These are phyloP conservation scores for Pyrrhosoma nymphula DNA, from an alignment of 2,888 invertebrate species.

Conservation along the genomic window DNA sequence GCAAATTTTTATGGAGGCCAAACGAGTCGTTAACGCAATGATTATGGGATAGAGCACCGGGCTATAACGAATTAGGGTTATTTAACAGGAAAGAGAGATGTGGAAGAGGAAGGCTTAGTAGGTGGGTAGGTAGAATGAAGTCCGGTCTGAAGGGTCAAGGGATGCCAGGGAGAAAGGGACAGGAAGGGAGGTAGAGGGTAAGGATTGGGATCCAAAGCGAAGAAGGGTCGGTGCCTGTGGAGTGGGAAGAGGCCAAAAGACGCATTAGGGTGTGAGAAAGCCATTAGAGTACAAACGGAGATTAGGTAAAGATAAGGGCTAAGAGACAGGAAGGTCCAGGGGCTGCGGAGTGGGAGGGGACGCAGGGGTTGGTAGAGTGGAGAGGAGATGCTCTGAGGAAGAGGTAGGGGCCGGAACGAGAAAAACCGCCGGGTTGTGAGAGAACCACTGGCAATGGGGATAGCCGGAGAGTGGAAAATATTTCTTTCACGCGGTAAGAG, in stretches of 20 bases:
- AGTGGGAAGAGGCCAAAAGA: background rate
- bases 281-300: conserved; percentile 62
- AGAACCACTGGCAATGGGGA: background rate
- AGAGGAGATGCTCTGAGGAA: background rate
- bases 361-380: background rate
- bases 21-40: too few species aligned
- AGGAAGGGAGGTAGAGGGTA: background rate
- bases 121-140: background rate
- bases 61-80: background rate
- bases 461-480: background rate
- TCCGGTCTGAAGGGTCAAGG: conserved; percentile 18
- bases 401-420: background rate
- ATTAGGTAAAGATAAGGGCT: conserved; percentile 56
- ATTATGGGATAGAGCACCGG: background rate
- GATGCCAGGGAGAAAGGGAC: background rate
- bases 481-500: background rate
- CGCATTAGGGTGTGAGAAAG: conserved; percentile 58
- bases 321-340: conserved; percentile 45
- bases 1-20: too few species aligned
- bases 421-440: background rate
- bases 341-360: background rate
- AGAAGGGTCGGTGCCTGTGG: background rate
- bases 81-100: background rate
- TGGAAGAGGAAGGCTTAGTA: background rate
- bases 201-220: background rate